Evolutionary conservation across 2,888 invertebrate genomes (phyloP).

Genomic region (Hemithea aestivaria): DNA sequence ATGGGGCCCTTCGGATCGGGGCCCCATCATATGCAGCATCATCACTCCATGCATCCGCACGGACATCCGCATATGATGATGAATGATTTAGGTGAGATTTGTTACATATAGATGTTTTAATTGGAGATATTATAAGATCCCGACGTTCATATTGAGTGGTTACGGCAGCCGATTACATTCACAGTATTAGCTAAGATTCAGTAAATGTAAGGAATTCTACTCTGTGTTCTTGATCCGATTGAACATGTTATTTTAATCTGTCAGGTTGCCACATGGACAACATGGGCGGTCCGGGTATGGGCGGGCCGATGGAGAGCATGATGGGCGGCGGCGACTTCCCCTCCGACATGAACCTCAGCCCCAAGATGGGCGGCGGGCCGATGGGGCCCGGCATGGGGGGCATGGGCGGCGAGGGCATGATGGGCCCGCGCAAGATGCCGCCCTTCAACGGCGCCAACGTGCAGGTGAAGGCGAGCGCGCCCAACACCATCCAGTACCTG

Average conservation of each 20-base stretch:
- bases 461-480: slow-evolving; percentile 97
- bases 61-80: slow-evolving; percentile 75
- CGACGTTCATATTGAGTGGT: too few relatives aligned
- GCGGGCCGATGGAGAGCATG: slow-evolving; percentile 74
- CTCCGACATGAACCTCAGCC: slow-evolving; percentile 80
- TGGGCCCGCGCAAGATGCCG: slow-evolving; percentile 81
- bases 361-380: slow-evolving; percentile 81
- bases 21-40: slow-evolving; percentile 72
- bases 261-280: slow-evolving; percentile 75
- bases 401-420: slow-evolving; percentile 80
- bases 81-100: slow-evolving; percentile 65
- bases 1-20: slow-evolving; percentile 65
- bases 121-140: too few relatives aligned
- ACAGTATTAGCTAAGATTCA: too few relatives aligned
- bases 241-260: slow-evolving; percentile 1
- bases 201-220: too few relatives aligned
- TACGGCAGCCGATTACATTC: too few relatives aligned
- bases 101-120: slow-evolving; percentile 2
- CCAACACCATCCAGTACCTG: slow-evolving; percentile 98
- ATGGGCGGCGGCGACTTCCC: slow-evolving; percentile 77
- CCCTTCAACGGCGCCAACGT: slow-evolving; percentile 85
- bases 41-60: slow-evolving; percentile 70
- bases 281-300: slow-evolving; percentile 75
- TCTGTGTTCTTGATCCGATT: too few relatives aligned
- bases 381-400: slow-evolving; percentile 76